Base-by-base conservation (phyloP, 2,797 vertebrate species). In the Manis javanica region DNA sequence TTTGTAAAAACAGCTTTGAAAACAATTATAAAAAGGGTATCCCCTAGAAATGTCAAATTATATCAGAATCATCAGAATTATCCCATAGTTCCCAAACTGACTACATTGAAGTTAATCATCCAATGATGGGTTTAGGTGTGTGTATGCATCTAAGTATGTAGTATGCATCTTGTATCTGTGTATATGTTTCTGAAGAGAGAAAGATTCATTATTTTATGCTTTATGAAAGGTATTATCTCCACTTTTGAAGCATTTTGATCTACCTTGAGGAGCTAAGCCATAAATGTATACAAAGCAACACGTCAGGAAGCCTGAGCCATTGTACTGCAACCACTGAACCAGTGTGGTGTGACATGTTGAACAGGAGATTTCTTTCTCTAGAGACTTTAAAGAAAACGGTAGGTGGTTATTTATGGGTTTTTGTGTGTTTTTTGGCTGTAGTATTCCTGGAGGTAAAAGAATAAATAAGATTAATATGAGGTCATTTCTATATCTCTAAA, bases 51-150 rank as follows among this genome's bases (percentile, higher is more conserved):
- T 72, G 18, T 84, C 49, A 81, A 49, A 84, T 68, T 86, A 55
- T 75, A 84, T 87, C 39, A 94, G 34, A 71, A 89, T 94, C 51
- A 91, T 69, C 91, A 71, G 21, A 68, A 72, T 87, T 93, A 72
- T 23, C 8, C 63, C 23, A 55, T 10, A 63, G 18, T 37, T 61
- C 66, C 21, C 26, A 81, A 64, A 69, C 10, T 84, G 68, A 86
- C 46, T 39, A 51, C 24, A 68, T 9, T 66, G 31, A 81, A 3
- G 14, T 1, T 18, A 72, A 34, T 87, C 31, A 91, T 14, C 39
- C 9, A 79, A 23, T 51, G 31, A 79, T 2, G 81, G 53, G 61
- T 81, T 66, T 51, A 82, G 83, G 16, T 74, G 2, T 57, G 6
- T 88, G 9, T 57, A 29, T 29, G 31, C 9, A 5, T 82, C 6